These are phyloP conservation scores for Fundulus diaphanus DNA, from an alignment of 2,797 vertebrate species.

Conservation along the genomic window DNA sequence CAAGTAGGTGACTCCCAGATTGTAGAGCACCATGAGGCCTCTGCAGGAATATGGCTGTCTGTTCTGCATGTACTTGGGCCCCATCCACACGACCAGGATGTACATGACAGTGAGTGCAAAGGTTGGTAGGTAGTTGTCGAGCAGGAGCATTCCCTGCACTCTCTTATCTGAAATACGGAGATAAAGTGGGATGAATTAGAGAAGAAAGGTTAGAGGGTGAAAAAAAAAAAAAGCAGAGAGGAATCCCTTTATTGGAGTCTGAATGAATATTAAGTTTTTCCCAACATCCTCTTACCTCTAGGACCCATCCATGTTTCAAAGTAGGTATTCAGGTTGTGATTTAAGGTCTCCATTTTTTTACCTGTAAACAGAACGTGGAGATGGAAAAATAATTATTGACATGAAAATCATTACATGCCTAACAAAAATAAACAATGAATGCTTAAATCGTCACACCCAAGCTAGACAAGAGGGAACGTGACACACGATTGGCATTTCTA, in stretches of 20 bases:
- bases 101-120: slow-evolving; percentile 89
- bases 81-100: slow-evolving; percentile 93
- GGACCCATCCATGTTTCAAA: slow-evolving; percentile 93
- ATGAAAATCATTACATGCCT: neutral
- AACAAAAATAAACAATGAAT: neutral
- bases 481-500: neutral
- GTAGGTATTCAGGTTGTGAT: slow-evolving; percentile 89
- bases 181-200: slow-evolving; percentile 27
- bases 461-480: neutral
- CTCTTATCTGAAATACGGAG: slow-evolving; percentile 85
- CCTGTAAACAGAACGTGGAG: slow-evolving; percentile 66
- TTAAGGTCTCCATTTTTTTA: slow-evolving; percentile 90
- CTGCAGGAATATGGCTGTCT: slow-evolving; percentile 88
- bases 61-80: slow-evolving; percentile 94
- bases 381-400: neutral
- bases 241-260: neutral
- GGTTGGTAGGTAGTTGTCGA: slow-evolving; percentile 92
- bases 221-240: slow-evolving; percentile 17
- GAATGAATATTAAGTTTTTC: neutral
- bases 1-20: slow-evolving; percentile 90
- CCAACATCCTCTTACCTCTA: slow-evolving; percentile 84
- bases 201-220: slow-evolving; percentile 14
- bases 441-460: neutral
- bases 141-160: slow-evolving; percentile 93
- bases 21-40: slow-evolving; percentile 90